A percentile compares a stretch with the other conserved stretches of the same genome.
phyloP scores from a whole-genome alignment of 2,113 vertebrate genomes.

The human (Homo sapiens) region GRCh38 chr6:65539501-65540000 shows the following conservation, averaged over 20 bases:
- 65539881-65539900: neutral
- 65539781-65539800: constrained; percentile 45
- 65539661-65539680: constrained; percentile 22
- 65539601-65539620: neutral
- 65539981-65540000: neutral
- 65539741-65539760: neutral
- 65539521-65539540: neutral
- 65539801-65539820: constrained; percentile 20
- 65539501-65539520: neutral
- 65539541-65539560: neutral
- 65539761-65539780: constrained; percentile 26
- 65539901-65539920: neutral
- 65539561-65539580: neutral
- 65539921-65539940: neutral
- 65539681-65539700: neutral
- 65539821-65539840: neutral
- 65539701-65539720: neutral
- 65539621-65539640: neutral
- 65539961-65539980: neutral
- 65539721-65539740: neutral
- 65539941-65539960: neutral
- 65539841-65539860: neutral
- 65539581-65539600: neutral
- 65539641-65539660: neutral
- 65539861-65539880: constrained; percentile 26